Evolutionary conservation across 2,888 invertebrate species (phyloP), one percentile per base, ranked within the genome.

Genomic region (Pheosia tremula): DNA sequence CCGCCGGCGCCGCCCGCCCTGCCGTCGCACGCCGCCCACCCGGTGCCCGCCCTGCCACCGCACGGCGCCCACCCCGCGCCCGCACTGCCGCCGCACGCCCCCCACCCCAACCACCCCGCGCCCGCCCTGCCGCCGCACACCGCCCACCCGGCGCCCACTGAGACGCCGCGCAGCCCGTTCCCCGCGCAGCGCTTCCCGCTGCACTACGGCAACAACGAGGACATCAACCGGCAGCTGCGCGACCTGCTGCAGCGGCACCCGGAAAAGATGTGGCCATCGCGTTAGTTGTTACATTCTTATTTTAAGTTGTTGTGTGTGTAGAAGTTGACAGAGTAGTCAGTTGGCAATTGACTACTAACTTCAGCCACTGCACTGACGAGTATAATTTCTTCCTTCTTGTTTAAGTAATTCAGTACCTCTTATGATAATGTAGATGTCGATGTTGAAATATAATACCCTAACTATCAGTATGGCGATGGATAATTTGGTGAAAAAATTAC

Each of bases 211-310:
- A 86, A 83, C 74, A 87, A 82, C 66, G 90, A 90, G 60, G 90
- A 91, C 74, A 88, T 96, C 80, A 96, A 96, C 79, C 94, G 96
- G 5, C 98, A 98, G 80, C 91, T 98, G 55, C 91, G 98, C 41
- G 97, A 98, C 83, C 88, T 98, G 68, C 91, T 98, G 61, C 97
- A 97, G 83, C 93, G 97, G 58, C 97, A 97, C 77, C 96, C 97
- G 65, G 95, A 93, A 52, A 93, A 95, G 74, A 91, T 95, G 80
- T 95, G 95, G 95, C 91, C 94, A 6, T 94, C 94, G 49, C 93
- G 93, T 92, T 60, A 85, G 91, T 89, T 24, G 24, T 47, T n/a
- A n/a, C 11, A 11, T 47, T n/a, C 47, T 47, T 47, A 47, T 47
- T 11, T 11, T n/a, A 2, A 47, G 5, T n/a, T 47, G 6, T 47